phyloP scores from a whole-genome alignment of 2,888 invertebrate genomes.

The Platerodrilus igneus region DNA sequence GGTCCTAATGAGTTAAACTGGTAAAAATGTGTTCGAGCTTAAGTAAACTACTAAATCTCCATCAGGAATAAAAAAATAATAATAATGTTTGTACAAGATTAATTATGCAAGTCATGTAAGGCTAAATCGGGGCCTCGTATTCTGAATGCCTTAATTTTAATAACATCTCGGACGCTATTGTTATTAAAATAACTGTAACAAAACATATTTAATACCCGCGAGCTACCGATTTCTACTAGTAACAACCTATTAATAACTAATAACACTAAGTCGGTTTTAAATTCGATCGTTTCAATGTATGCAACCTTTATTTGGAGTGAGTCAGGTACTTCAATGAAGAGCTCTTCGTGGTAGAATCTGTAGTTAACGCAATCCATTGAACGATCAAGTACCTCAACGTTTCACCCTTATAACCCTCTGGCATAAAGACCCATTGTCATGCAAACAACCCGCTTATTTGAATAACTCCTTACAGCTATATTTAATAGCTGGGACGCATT shows the following conservation, averaged over 20 bases:
- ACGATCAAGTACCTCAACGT: slow-evolving; percentile 30
- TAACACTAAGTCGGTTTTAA: slow-evolving; percentile 7
- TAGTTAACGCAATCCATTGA: slow-evolving; percentile 34
- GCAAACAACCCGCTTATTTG: slow-evolving; percentile 33
- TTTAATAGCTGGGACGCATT: slow-evolving; percentile 32
- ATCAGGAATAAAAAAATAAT: too few relatives aligned
- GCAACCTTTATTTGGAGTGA: slow-evolving; percentile 22
- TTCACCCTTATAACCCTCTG: slow-evolving; percentile 30
- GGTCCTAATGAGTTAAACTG: too few relatives aligned
- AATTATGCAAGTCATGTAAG: too few relatives aligned
- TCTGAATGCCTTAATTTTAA: too few relatives aligned
- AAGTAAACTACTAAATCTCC: too few relatives aligned
- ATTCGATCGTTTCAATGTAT: slow-evolving; percentile 8
- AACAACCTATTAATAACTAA: slow-evolving; percentile 12
- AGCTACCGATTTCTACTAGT: slow-evolving; percentile 4
- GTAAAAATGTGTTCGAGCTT: too few relatives aligned
- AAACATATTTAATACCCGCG: too few relatives aligned
- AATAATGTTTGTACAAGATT: too few relatives aligned
- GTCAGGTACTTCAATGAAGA: slow-evolving; percentile 30
- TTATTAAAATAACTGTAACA: too few relatives aligned
- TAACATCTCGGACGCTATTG: too few relatives aligned
- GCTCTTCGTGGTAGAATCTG: slow-evolving; percentile 32
- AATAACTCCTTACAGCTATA: slow-evolving; percentile 35
- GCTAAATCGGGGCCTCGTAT: too few relatives aligned
- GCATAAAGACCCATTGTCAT: slow-evolving; percentile 31